Percentiles rank a stretch among this genome's conserved stretches.
These are phyloP conservation scores for Anhinga rufa DNA, from an alignment of 2,113 vertebrate genomes.

Conservation along the genomic window DNA sequence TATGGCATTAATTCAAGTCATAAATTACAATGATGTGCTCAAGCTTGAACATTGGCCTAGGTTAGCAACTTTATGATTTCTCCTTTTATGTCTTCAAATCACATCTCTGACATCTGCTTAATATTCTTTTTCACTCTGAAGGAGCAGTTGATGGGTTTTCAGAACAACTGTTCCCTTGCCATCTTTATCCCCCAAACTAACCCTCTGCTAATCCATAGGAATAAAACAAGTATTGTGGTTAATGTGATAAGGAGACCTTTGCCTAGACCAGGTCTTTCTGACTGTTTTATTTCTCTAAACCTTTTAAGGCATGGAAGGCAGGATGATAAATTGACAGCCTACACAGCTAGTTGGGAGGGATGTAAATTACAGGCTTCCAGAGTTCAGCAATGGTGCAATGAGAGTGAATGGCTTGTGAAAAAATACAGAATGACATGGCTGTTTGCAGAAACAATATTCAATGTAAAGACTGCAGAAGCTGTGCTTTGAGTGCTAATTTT, in stretches of 20 bases:
- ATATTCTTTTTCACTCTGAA: neutral
- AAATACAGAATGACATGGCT: neutral
- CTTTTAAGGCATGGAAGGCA: neutral
- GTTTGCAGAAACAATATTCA: neutral
- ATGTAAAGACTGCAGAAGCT: neutral
- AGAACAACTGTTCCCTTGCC: neutral
- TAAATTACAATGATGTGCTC: neutral
- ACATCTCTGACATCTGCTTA: neutral
- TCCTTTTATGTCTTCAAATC: neutral
- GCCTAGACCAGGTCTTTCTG: neutral
- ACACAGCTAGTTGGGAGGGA: neutral
- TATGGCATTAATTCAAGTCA: neutral
- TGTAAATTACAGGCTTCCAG: neutral
- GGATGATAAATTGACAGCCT: neutral
- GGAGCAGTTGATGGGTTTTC: neutral
- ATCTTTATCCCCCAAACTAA: neutral
- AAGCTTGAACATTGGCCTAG: neutral
- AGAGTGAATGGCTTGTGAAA: neutral
- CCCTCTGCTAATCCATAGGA: neutral
- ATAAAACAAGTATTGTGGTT: neutral
- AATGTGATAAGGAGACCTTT: neutral
- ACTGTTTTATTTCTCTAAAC: neutral
- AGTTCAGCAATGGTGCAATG: neutral
- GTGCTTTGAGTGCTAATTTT: neutral
- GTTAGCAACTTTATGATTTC: neutral